These are phyloP conservation scores for Halcyon chelicuti DNA, from an alignment of 2,797 vertebrate species.

Conservation along the genomic window DNA sequence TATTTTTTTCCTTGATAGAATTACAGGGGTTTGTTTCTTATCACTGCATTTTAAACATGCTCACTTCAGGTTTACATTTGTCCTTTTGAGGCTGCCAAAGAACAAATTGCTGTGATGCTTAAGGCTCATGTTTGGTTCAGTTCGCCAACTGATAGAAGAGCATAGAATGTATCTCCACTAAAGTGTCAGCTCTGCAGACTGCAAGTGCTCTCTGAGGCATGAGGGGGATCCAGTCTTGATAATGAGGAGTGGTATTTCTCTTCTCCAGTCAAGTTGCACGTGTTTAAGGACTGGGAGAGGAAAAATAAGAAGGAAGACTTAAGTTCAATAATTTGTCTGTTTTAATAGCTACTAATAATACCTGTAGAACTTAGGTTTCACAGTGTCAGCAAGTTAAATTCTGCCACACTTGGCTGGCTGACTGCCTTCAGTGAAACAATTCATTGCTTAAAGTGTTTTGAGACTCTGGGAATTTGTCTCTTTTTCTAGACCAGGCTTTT, in stretches of 20 bases:
- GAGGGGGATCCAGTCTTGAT: neutral
- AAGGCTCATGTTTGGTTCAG: neutral
- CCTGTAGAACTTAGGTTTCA: neutral
- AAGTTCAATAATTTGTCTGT: neutral
- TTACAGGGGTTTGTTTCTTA: neutral
- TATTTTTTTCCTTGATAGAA: neutral
- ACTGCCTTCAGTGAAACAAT: neutral
- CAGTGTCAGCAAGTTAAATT: neutral
- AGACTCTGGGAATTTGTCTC: neutral
- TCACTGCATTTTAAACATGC: neutral
- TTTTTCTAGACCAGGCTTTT: neutral
- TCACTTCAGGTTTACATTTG: neutral
- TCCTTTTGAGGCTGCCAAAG: neutral
- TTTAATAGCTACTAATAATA: neutral
- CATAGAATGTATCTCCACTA: neutral
- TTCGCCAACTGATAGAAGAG: neutral
- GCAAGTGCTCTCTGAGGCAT: neutral
- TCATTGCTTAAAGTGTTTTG: neutral
- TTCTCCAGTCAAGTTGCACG: neutral
- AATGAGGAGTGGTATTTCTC: neutral
- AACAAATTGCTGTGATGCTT: neutral
- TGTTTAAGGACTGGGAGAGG: neutral
- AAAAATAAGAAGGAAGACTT: neutral
- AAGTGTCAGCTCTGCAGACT: neutral
- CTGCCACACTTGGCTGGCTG: neutral